Evolutionary conservation across 1,140 invertebrate species (phyloP).

Genomic region (Periplaneta americana): DNA sequence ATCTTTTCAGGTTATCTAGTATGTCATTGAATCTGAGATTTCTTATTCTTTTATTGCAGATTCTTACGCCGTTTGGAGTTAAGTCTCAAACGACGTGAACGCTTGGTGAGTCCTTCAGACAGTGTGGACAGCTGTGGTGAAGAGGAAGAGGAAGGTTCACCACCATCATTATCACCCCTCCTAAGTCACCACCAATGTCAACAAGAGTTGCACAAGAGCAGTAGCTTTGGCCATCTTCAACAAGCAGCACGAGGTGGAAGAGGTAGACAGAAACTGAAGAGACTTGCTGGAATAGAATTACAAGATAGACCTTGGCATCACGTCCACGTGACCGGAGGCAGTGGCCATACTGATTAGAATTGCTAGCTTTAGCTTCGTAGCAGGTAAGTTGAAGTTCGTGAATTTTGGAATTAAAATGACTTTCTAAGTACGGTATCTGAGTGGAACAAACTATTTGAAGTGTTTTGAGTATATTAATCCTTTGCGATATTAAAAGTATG

Average conservation of each 20-base stretch:
- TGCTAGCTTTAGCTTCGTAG: too few relatives aligned
- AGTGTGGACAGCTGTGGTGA: conserved; percentile 29
- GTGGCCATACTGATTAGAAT: background rate
- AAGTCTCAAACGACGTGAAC: conserved; percentile 52
- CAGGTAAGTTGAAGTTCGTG: too few relatives aligned
- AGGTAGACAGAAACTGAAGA: background rate
- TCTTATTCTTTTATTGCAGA: conserved; percentile 26
- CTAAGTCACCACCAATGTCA: background rate
- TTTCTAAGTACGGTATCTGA: too few relatives aligned
- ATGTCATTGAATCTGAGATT: too few relatives aligned
- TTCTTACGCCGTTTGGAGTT: conserved; percentile 50
- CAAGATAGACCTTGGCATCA: background rate
- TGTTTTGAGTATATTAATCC: too few relatives aligned
- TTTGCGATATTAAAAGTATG: too few relatives aligned
- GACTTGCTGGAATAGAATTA: background rate
- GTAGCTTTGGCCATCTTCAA: background rate
- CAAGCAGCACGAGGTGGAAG: background rate
- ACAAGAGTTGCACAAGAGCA: background rate
- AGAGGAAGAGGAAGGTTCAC: conserved; percentile 11
- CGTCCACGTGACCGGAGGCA: background rate
- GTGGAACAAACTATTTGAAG: too few relatives aligned
- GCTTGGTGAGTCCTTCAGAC: conserved; percentile 40
- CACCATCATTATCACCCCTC: conserved; percentile 2
- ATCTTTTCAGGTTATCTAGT: too few relatives aligned
- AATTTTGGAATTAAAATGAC: too few relatives aligned